Evolutionary conservation across 1,140 invertebrate genomes (phyloP), one percentile per base, ranked within the genome.

Genomic region (Heliconius hewitsoni): DNA sequence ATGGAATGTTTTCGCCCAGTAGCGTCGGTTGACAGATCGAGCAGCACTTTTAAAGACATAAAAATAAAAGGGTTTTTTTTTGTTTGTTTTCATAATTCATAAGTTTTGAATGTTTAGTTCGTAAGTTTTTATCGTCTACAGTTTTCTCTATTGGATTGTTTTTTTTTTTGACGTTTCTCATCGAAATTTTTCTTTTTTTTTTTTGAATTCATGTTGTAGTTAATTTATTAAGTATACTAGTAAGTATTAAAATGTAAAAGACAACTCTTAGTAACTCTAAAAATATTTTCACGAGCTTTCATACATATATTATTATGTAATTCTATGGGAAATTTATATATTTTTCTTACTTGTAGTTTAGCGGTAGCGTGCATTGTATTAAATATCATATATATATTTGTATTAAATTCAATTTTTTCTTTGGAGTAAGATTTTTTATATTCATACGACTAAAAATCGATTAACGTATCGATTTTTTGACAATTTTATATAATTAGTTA

Each of bases 21-120:
- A 82, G 74, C 80, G 80, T 82, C 80, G 79, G 80, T 82, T 77
- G 70, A 77, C 84, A 85, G 78, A 87, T 86, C 74, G 87, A 93
- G 93, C 92, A 94, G 91, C 93, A 93, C 81, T 80, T 87, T 87
- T 91, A 94, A 94, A 94, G 93, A 94, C 93, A 94, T 91, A 83
- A 80, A 80, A 80, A 80, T 86, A 90, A 87, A 82, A 52, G 37
- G 85, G 84, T 79, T 74, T 42, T 74, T 74, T 18, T 71, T 71
- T 71, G 70, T 78, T 81, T 82, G 80, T 89, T 91, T 87, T 85
- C 82, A 82, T 86, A 84, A 84, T 82, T 87, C 77, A 83, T 91
- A 90, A 89, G 87, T 88, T 87, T 90, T 89, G 88, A 79, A 89
- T 92, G 92, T 92, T 85, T 86, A 72, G 34, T 42, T 72, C 19